Percentiles rank a stretch among this genome's conserved stretches.
phyloP scores from a whole-genome alignment of 2,113 vertebrate species.

The Trachemys scripta region DNA sequence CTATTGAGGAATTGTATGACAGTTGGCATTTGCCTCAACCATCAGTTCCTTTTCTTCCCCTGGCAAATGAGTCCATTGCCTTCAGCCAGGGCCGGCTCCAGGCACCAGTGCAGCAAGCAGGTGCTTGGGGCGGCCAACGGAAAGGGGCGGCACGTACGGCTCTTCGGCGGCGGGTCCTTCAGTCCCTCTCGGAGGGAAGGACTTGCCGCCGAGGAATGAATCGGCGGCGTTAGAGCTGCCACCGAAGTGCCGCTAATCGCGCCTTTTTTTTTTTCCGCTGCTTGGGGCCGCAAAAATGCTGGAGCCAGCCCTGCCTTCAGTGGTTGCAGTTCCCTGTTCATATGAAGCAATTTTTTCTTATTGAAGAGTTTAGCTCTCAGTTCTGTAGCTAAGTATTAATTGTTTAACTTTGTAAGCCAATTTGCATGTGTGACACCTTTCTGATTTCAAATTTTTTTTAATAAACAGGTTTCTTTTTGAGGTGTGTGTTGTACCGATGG shows the following conservation, averaged over 20 bases:
- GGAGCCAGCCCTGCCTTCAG: neutral
- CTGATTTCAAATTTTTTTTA: neutral
- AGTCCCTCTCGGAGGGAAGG: too few species aligned
- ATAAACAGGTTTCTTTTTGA: neutral
- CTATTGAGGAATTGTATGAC: neutral
- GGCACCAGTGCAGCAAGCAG: too few species aligned
- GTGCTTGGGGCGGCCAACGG: too few species aligned
- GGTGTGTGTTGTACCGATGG: neutral
- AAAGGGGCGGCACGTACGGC: too few species aligned
- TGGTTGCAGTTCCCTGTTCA: neutral
- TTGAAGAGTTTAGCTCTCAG: neutral
- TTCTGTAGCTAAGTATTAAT: neutral
- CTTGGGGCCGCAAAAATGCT: too few species aligned
- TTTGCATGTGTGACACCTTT: neutral
- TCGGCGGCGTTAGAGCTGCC: too few species aligned
- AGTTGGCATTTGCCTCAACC: neutral
- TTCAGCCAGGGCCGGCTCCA: neutral
- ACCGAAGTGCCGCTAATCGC: too few species aligned
- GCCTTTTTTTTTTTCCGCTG: too few species aligned
- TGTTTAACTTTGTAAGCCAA: neutral
- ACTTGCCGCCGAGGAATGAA: too few species aligned
- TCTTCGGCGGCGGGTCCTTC: too few species aligned
- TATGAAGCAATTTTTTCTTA: neutral
- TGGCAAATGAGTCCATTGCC: neutral
- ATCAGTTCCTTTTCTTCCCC: neutral